Evolutionary conservation across 2,113 vertebrate species (phyloP), one percentile per base, ranked within the genome.

Genomic region (Aegithalos caudatus): DNA sequence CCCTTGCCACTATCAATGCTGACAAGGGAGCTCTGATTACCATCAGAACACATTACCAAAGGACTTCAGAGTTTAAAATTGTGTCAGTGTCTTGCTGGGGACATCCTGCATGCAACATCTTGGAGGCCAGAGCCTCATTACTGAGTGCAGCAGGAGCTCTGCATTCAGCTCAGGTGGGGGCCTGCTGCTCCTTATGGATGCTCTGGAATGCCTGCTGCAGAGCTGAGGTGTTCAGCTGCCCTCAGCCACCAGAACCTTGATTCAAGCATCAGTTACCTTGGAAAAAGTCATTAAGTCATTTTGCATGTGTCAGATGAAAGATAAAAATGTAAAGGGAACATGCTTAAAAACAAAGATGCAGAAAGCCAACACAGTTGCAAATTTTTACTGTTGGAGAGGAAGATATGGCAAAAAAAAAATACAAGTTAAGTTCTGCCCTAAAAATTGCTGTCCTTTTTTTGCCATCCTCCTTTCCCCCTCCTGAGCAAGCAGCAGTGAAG

Each of bases 81-180:
- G 31, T 51, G 28, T 58, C 31, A 45, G 8, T 12, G 19, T 23
- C 57, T 27, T 65, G 50, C 48, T 81, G 57, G 38, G 74, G 58
- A 84, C 53, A 78, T n/a, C 12, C 48, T 0, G 0, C 24, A 47
- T 11, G 12, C 50, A 65, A 35, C 45, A n/a, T 4, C 23, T 31
- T 33, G 40, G 70, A 72, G 45, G 20, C 37, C 53, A 85, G 28
- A 80, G 66, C 44, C 57, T 81, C 37, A n/a, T 74, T 79, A 54
- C 5, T 54, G 24, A 62, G 24, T 27, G 38, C 33, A 87, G 53
- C 37, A 25, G 47, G 40, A 84, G 47, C 33, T 78, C 56, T 74
- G 51, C 35, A 17, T 14, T 56, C 64, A 86, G 84, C 62, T 77
- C 60, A 23, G 23, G 9, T 38, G 44, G 42, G 40, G 9, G 10